Evolutionary conservation across 1,140 invertebrate species (phyloP), one percentile per base, ranked within the genome.

Genomic region (Tetragnatha versicolor): DNA sequence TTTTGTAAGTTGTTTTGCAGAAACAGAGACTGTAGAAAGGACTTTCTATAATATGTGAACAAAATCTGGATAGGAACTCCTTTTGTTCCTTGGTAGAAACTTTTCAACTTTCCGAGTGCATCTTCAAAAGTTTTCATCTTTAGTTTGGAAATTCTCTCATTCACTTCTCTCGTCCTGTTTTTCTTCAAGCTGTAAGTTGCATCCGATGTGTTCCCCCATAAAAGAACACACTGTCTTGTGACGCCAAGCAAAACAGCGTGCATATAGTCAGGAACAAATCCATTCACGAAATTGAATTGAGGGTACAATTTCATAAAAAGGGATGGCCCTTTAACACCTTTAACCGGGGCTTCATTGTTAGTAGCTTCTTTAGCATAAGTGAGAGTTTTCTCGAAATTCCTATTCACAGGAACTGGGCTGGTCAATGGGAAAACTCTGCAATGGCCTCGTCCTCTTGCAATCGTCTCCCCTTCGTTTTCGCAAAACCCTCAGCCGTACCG

Each of bases 181-280:
- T 14, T 17, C 1, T 14, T 6, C 14, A 61, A 33, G 3, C 1
- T 31, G 9, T 35, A 61, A 1, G 1, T 7, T 6, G 9, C 7
- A 14, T 33, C 20, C 0, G 25, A 31, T 4, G 58, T 29, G 1
- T 27, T 6, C 58, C 27, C 9, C 58, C 58, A 33, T 3, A 61
- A 31, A 61, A 31, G 1, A 2, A 33, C 3, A 31, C 27, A 2
- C 25, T 61, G 25, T 33, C 58, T 29, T 31, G 58, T 33, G 2
- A 61, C 31, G 7, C 58, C 58, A 2, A 61, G 7, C 2, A 61
- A 33, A 3, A 61, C 58, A 39, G 58, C 9, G 9, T 61, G 58
- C 58, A 61, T 61, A 33, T 61, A 61, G 31, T 61, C 27, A 2
- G 58, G 58, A 2, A 61, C 31, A 61, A 61, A 61, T 3, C 25